phyloP scores from a whole-genome alignment of 2,113 vertebrate species.

The Elachura formosa region DNA sequence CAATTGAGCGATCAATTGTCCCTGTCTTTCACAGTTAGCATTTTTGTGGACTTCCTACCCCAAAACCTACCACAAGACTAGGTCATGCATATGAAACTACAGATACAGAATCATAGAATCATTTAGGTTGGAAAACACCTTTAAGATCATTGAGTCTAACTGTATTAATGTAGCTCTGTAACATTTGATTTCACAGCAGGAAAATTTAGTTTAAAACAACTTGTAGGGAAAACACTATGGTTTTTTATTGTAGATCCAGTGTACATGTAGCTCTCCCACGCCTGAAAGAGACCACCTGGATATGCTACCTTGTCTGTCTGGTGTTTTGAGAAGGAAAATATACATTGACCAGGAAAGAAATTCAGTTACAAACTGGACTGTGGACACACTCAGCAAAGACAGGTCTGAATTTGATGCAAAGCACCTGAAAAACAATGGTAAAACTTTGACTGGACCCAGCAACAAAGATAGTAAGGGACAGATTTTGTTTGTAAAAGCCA shows the following conservation, averaged over 20 bases:
- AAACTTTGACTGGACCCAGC: not conserved
- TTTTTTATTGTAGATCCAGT: not conserved
- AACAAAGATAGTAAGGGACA: not conserved
- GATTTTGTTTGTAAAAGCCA: not conserved
- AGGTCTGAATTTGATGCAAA: not conserved
- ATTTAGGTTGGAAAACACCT: not conserved
- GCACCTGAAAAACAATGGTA: not conserved
- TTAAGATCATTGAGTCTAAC: not conserved
- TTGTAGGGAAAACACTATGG: not conserved
- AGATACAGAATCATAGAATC: not conserved
- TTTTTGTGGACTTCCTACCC: not conserved
- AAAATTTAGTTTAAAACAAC: not conserved
- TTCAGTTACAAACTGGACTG: not conserved
- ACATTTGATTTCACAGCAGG: not conserved
- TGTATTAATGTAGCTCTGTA: not conserved
- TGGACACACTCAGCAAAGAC: not conserved
- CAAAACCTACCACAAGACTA: not conserved
- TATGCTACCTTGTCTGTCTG: not conserved
- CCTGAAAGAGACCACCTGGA: not conserved
- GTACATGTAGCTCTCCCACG: not conserved
- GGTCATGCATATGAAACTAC: not conserved
- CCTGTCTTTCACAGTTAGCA: not conserved
- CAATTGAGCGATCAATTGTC: not conserved
- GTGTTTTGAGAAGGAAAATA: not conserved
- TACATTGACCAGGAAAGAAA: not conserved